Percentiles rank a stretch among this genome's conserved stretches.
phyloP scores from a whole-genome alignment of 2,797 vertebrate species.

The Poliocrania exsul region DNA sequence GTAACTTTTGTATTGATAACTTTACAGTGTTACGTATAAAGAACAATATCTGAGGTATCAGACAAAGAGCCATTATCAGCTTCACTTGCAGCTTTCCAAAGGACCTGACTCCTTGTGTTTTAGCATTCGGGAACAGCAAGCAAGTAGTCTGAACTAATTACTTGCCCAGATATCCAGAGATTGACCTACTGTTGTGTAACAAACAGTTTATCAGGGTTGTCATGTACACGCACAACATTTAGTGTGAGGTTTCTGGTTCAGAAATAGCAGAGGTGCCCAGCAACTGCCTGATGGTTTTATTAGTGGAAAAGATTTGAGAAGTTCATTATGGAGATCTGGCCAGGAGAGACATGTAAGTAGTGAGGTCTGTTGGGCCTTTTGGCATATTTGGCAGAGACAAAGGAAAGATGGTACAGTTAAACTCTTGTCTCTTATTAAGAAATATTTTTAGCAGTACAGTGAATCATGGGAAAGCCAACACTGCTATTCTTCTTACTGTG shows the following conservation, averaged over 20 bases:
- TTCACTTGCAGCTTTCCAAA: neutral
- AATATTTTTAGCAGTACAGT: neutral
- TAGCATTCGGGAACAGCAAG: neutral
- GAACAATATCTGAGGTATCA: neutral
- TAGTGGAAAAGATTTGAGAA: neutral
- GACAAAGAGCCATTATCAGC: neutral
- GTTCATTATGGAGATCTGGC: neutral
- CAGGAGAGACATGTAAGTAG: neutral
- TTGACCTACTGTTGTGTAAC: neutral
- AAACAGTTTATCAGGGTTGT: neutral
- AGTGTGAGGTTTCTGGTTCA: conserved; percentile 5
- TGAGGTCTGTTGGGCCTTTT: neutral
- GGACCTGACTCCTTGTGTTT: neutral
- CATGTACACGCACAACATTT: neutral
- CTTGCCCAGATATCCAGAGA: neutral
- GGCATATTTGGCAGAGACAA: neutral
- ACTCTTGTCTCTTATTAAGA: neutral
- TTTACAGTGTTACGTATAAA: neutral
- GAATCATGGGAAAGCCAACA: neutral
- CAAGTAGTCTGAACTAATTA: neutral
- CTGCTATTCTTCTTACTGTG: neutral
- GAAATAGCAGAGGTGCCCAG: neutral
- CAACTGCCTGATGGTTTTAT: neutral
- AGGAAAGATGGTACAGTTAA: neutral
- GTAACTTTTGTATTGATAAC: neutral